These are phyloP conservation scores for Hormaphis cornu DNA, from an alignment of 1,140 invertebrate genomes.

Conservation along the genomic window DNA sequence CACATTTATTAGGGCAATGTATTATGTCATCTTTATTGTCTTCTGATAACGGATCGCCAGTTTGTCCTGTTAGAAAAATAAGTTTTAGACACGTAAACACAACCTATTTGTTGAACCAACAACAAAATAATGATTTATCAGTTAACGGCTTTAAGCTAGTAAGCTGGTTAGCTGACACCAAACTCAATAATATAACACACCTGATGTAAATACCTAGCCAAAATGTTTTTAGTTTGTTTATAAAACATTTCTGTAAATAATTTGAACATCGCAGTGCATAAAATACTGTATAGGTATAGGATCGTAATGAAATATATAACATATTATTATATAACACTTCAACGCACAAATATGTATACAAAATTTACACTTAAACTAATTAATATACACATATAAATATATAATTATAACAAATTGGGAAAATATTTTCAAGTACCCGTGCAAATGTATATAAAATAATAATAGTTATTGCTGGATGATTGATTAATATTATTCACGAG, in stretches of 20 bases:
- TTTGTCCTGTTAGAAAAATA: conserved; percentile 6
- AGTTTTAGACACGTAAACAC: conserved; percentile 6
- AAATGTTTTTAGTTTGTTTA: too few relatives aligned
- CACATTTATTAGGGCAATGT: conserved; percentile 28
- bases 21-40: conserved; percentile 3
- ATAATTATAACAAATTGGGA: too few relatives aligned
- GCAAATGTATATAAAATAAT: too few relatives aligned
- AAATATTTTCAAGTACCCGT: too few relatives aligned
- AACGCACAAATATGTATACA: too few relatives aligned
- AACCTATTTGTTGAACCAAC: background rate
- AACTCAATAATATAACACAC: conserved; percentile 3
- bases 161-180: conserved; percentile 28
- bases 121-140: background rate
- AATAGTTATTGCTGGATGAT: too few relatives aligned
- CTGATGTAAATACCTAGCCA: background rate
- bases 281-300: background rate
- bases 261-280: background rate
- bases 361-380: too few relatives aligned
- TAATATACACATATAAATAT: too few relatives aligned
- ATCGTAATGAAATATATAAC: too few relatives aligned
- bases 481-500: too few relatives aligned
- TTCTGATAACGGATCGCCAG: background rate
- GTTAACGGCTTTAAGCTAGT: conserved; percentile 7
- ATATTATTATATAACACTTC: too few relatives aligned
- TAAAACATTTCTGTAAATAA: background rate